These are phyloP conservation scores for Xiphias gladius DNA, from an alignment of 2,113 vertebrate genomes.

Conservation along the genomic window DNA sequence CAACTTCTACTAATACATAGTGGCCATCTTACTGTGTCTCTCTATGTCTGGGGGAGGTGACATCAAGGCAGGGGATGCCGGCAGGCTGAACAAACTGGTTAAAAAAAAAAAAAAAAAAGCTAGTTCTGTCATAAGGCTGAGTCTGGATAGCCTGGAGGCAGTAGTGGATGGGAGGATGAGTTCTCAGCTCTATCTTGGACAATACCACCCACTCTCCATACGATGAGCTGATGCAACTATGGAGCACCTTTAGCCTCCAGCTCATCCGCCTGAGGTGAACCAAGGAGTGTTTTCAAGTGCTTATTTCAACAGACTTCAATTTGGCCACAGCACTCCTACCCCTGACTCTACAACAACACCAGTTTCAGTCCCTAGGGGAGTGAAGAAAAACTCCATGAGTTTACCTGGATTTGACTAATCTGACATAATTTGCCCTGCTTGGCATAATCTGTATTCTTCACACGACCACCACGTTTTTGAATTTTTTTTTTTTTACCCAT, in stretches of 20 bases:
- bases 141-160: constrained; percentile 64
- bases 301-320: constrained; percentile 40
- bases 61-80: constrained; percentile 52
- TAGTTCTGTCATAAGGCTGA: constrained; percentile 55
- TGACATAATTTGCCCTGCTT: neutral
- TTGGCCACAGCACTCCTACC: constrained; percentile 10
- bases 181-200: constrained; percentile 60
- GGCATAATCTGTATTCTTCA: neutral
- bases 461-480: neutral
- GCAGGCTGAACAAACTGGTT: constrained; percentile 60
- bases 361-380: constrained; percentile 5
- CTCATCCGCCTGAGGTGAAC: constrained; percentile 53
- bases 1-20: constrained; percentile 43
- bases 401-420: neutral
- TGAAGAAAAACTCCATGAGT: neutral
- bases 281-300: constrained; percentile 39
- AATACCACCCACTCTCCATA: constrained; percentile 60
- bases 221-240: constrained; percentile 38
- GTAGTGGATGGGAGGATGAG: constrained; percentile 41
- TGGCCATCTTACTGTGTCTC: constrained; percentile 28
- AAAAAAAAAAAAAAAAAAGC: constrained; percentile 24
- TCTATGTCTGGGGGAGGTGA: constrained; percentile 51
- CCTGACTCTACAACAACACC: constrained; percentile 10
- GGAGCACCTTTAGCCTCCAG: constrained; percentile 62
- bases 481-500: neutral